Evolutionary conservation across 2,113 vertebrate genomes (phyloP).

Genomic region (Chaetops frenatus): DNA sequence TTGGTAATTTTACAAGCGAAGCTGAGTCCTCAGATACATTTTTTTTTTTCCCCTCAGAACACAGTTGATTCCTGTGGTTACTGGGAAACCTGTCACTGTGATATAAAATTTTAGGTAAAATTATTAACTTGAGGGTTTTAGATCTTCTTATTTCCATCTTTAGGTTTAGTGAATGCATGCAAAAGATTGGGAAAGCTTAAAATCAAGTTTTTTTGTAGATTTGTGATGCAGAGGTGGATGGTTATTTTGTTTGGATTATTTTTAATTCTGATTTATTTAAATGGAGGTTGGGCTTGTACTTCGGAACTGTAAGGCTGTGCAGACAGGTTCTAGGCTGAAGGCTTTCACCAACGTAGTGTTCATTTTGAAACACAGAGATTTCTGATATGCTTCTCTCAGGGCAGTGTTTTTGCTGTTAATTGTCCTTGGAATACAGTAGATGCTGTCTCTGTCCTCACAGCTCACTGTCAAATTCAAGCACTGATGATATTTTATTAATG

Average conservation of each 20-base stretch:
- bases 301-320: background rate
- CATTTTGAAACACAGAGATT: background rate
- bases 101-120: background rate
- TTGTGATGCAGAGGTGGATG: accelerated
- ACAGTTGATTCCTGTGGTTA: background rate
- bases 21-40: background rate
- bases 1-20: background rate
- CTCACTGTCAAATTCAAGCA: background rate
- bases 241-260: background rate
- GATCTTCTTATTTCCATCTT: background rate
- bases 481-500: background rate
- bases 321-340: background rate
- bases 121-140: background rate
- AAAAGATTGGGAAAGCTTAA: background rate
- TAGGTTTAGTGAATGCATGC: background rate
- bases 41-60: background rate
- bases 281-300: background rate
- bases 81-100: background rate
- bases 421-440: background rate
- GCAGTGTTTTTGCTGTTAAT: background rate
- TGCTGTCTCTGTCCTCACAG: background rate
- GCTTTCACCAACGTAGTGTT: background rate
- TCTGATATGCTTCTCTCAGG: background rate
- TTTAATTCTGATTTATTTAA: background rate
- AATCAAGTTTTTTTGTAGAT: background rate